A percentile compares a stretch with the other conserved stretches of the same genome.
These are phyloP conservation scores for Pteronotus mesoamericanus DNA, from an alignment of 2,797 vertebrate genomes.

Conservation along the genomic window DNA sequence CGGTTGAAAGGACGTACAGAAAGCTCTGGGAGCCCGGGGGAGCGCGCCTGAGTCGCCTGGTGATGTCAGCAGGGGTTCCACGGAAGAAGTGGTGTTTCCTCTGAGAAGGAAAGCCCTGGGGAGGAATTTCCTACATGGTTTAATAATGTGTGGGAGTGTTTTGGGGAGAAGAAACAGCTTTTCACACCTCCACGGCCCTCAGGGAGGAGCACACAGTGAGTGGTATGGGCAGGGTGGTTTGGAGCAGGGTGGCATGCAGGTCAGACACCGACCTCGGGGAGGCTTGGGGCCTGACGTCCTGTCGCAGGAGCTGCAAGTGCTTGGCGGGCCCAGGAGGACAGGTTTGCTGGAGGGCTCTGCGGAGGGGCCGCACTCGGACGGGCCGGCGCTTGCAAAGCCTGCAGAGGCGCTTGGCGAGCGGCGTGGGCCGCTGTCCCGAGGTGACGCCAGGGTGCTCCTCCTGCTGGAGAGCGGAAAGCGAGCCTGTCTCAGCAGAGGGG, in stretches of 20 bases:
- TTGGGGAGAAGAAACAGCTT: not conserved
- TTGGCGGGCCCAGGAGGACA: not conserved
- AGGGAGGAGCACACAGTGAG: not conserved
- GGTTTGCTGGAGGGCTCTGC: not conserved
- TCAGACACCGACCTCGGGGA: not conserved
- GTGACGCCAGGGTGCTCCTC: fast-evolving
- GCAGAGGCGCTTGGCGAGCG: not conserved
- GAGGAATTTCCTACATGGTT: not conserved
- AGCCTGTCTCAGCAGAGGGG: not conserved
- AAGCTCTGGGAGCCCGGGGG: not conserved
- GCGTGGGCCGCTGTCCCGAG: not conserved
- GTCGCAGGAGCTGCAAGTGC: not conserved
- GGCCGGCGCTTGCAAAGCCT: not conserved
- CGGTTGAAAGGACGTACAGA: fast-evolving
- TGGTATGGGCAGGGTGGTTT: not conserved
- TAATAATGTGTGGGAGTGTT: not conserved
- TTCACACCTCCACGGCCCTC: not conserved
- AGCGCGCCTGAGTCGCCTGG: not conserved
- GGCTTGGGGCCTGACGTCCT: not conserved
- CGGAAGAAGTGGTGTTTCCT: not conserved
- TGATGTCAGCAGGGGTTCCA: not conserved
- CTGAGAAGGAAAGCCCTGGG: not conserved
- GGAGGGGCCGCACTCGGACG: not conserved
- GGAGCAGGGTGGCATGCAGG: fast-evolving
- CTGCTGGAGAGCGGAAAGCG: fast-evolving